phyloP scores from a whole-genome alignment of 2,113 vertebrate species.

The Thamnophis sirtalis region DNA sequence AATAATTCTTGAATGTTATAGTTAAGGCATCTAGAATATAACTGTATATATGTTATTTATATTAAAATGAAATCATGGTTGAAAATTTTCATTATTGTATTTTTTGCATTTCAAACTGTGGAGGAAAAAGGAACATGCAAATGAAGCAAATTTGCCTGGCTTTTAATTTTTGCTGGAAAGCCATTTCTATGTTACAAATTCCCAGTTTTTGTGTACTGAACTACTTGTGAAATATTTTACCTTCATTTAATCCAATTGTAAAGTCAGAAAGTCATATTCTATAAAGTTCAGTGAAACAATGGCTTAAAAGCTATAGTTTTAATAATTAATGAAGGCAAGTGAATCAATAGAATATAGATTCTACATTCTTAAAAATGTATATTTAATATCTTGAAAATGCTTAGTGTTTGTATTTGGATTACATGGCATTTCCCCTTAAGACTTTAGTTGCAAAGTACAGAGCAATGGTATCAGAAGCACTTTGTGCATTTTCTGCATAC shows the following conservation, averaged over 20 bases:
- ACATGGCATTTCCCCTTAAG: background rate
- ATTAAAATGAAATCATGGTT: background rate
- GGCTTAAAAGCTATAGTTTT: constrained; percentile 40
- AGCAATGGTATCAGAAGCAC: background rate
- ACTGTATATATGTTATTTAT: background rate
- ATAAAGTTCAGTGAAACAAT: constrained; percentile 15
- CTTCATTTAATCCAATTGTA: constrained; percentile 57
- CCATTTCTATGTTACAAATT: constrained; percentile 21
- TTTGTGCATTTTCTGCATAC: background rate
- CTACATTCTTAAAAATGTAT: too few relatives aligned
- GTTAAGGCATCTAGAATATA: background rate
- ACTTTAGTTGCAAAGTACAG: background rate
- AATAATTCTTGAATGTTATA: background rate
- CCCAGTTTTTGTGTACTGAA: constrained; percentile 33
- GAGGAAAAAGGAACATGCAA: background rate
- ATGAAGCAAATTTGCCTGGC: constrained; percentile 25
- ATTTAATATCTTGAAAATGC: background rate
- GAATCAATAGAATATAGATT: background rate
- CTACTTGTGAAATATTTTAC: constrained; percentile 33
- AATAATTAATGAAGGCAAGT: constrained; percentile 36
- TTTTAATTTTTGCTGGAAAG: constrained; percentile 25
- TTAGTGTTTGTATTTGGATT: background rate
- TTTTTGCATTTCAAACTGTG: constrained; percentile 11
- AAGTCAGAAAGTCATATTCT: constrained; percentile 49
- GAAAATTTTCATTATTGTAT: too few relatives aligned